Base-by-base conservation (phyloP, 1,140 invertebrate genomes). In the Tigriopus japonicus region DNA sequence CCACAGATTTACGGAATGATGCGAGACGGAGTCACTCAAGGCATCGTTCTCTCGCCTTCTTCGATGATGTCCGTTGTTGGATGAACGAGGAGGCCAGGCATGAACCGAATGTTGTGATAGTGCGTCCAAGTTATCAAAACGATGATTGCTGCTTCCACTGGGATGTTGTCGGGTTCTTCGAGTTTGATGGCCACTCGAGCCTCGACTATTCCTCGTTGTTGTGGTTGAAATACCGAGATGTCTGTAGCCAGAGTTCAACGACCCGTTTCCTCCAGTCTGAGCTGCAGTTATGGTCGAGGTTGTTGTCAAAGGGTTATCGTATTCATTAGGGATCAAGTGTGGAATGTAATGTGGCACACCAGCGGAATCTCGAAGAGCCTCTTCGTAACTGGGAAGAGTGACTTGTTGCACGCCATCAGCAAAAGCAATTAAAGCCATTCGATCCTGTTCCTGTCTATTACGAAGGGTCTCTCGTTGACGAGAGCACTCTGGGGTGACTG, bases 361-460 rank as follows among this genome's bases (percentile, higher is more conserved):
- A 40, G 42, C 40, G 5, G 28, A 19, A 19, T 58, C 55, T 42
- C 55, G 13, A 17, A 58, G 55, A 15, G 55, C 55, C 35, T 58
- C 55, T 19, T 58, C 55, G 40, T 58, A 58, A 15, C 55, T 58
- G 1, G 55, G 55, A 1, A 58, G 55, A 10, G 55, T 58, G 7
- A 58, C 55, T 42, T 58, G 55, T 23, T 58, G 55, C 1, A 58
- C 41, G 3, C 55, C 55, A 42, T 61, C 59, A 3, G 59, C 59
- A 61, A 61, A 61, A 41, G 59, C 59, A 55, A 61, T 61, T 10
- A 61, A 49, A 17, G 59, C 59, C 49, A 61, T 51, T 61, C 59
- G 23, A 53, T 61, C 59, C 15, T 52, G 58, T 7, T 60, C 45
- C 10, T 60, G 42, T 21, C 19, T 1, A 13, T 28, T 17, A 23